Evolutionary conservation across 2,797 vertebrate genomes (phyloP), one percentile per base, ranked within the genome.

Genomic region (Acanthurus lineatus): DNA sequence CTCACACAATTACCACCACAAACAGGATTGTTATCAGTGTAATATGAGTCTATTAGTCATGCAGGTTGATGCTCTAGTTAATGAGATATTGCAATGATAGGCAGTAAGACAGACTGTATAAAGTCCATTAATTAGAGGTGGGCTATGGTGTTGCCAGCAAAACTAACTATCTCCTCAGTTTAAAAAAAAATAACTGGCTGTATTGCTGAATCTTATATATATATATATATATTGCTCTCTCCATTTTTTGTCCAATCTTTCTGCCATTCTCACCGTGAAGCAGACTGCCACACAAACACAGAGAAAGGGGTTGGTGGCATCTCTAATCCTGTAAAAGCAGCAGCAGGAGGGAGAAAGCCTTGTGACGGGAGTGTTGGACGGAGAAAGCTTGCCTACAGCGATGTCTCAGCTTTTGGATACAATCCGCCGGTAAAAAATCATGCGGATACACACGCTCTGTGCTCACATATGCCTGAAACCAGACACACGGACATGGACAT

Each of bases 1-100:
- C 86, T 91, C 80, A 83, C 57, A 76, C 88, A 88, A 92, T 93
- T 91, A 93, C 77, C 54, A 82, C 60, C 78, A 82, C 82, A 79
- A 87, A 91, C 89, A 85, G 79, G 88, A 90, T 87, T 77, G 88
- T 89, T 93, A 95, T 93, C 89, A 67, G 75, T 76, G 82, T 88
- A 87, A 93, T 91, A 91, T 93, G 76, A 83, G 82, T 83, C 56
- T 78, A 85, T 92, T 88, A 91, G 90, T 88, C 89, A 92, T 83
- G 86, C 86, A 82, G 84, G 73, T 54, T 81, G 77, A 91, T 82
- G 79, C 75, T 77, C 58, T 73, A 83, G 85, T 83, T 91, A 91
- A 85, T 86, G 86, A 89, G 53, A 74, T 82, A 42, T 62, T 4
- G 59, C 9, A 54, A 45, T 47, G 67, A 75, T 32, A 38, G 82